These are phyloP conservation scores for Otocyon megalotis DNA, from an alignment of 2,113 vertebrate species.

Conservation along the genomic window DNA sequence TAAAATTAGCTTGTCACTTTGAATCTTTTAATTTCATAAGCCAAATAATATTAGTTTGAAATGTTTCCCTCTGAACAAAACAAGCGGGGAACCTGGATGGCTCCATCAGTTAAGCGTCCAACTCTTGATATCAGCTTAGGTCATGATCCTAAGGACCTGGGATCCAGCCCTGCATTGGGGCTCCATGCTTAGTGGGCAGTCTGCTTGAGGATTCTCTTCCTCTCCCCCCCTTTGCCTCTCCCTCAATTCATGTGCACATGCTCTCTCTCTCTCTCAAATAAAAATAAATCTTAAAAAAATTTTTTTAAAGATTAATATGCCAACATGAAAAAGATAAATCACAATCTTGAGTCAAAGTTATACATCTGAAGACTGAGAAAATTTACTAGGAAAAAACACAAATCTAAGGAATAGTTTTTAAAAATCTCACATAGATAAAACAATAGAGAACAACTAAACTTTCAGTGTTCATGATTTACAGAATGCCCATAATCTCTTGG, in stretches of 20 bases:
- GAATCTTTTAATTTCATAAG: constrained; percentile 63
- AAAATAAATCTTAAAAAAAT: not conserved
- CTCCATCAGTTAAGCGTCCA: not conserved
- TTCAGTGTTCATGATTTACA: not conserved
- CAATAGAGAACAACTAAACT: not conserved
- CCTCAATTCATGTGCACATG: not conserved
- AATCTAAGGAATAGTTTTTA: not conserved
- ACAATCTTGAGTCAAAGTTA: constrained; percentile 51
- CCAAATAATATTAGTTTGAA: constrained; percentile 74
- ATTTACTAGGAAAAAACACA: not conserved
- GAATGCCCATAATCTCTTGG: not conserved
- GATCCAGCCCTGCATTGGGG: not conserved
- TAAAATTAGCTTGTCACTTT: constrained; percentile 60
- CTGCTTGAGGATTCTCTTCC: not conserved
- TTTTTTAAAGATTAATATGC: not conserved
- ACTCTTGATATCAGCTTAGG: not conserved
- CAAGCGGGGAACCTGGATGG: not conserved
- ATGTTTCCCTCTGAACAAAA: constrained; percentile 58
- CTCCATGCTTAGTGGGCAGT: not conserved
- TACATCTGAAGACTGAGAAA: not conserved
- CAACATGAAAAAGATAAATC: constrained; percentile 70
- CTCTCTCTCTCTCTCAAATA: not conserved
- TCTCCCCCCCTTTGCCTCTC: not conserved
- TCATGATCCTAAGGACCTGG: not conserved
- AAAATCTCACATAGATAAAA: not conserved